phyloP scores from a whole-genome alignment of 1,140 invertebrate species.

The Phortica variegata region DNA sequence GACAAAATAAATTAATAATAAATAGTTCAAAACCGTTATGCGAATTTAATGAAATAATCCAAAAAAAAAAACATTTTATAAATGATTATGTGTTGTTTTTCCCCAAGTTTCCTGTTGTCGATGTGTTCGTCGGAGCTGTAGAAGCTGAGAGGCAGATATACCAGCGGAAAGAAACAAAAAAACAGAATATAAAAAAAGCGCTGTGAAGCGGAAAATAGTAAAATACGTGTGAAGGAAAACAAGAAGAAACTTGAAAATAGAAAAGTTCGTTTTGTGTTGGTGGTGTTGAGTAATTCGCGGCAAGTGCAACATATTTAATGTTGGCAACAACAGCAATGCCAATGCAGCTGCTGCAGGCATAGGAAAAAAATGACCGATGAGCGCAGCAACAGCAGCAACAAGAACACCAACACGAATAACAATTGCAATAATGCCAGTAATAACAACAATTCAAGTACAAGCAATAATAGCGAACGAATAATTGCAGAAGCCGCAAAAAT shows the following conservation, averaged over 20 bases:
- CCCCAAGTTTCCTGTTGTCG: too few relatives aligned
- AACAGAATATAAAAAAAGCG: conserved; percentile 15
- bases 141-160: too few relatives aligned
- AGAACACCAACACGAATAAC: neutral
- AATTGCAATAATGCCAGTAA: conserved; percentile 11
- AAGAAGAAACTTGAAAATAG: conserved; percentile 15
- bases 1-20: too few relatives aligned
- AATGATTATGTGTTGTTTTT: too few relatives aligned
- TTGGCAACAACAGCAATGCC: conserved; percentile 25
- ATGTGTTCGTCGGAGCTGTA: too few relatives aligned
- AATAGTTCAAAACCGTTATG: too few relatives aligned
- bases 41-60: too few relatives aligned
- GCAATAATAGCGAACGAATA: conserved; percentile 32
- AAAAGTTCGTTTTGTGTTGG: conserved; percentile 10
- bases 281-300: neutral
- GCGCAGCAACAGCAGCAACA: conserved; percentile 19
- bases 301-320: conserved; percentile 25
- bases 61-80: too few relatives aligned
- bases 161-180: conserved; percentile 22
- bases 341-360: conserved; percentile 23
- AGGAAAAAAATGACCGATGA: conserved; percentile 62
- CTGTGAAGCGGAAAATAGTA: too few relatives aligned
- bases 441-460: conserved; percentile 21
- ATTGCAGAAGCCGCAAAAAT: conserved; percentile 52
- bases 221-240: too few relatives aligned